Conservation (phyloP, 2,113 vertebrate species). For the Pygoscelis adeliae region DNA sequence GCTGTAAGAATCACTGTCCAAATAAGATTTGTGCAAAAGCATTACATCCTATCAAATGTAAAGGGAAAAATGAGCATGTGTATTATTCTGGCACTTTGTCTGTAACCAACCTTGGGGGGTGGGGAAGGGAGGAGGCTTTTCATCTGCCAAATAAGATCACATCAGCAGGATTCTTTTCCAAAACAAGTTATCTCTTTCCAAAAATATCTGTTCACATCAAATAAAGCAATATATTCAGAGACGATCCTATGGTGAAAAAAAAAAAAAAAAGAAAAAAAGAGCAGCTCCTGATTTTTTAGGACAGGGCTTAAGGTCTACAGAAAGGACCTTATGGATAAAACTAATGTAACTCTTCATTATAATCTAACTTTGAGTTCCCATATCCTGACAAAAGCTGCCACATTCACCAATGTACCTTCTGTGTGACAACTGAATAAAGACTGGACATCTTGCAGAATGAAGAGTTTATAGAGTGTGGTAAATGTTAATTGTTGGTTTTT, state of each 20-base stretch:
- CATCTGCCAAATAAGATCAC: not conserved
- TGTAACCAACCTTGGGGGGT: not conserved
- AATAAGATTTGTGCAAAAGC: not conserved
- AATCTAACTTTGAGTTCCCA: not conserved
- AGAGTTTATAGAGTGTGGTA: not conserved
- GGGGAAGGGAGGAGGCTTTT: rapidly evolving
- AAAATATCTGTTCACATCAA: not conserved
- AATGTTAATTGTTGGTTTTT: not conserved
- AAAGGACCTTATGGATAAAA: not conserved
- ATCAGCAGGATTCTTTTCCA: not conserved
- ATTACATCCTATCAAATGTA: not conserved
- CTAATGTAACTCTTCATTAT: not conserved
- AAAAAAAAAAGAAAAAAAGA: not conserved
- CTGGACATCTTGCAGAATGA: not conserved
- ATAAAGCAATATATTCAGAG: not conserved
- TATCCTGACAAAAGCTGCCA: not conserved
- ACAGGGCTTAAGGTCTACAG: not conserved
- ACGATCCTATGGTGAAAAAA: rapidly evolving
- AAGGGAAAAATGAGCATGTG: not conserved
- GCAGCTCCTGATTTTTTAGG: not conserved
- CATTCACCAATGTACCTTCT: not conserved
- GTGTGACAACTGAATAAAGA: not conserved
- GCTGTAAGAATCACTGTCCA: not conserved
- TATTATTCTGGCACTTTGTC: not conserved
- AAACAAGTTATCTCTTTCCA: not conserved